Conservation (phyloP, 1,140 invertebrate genomes). For the Melitaea cinxia region DNA sequence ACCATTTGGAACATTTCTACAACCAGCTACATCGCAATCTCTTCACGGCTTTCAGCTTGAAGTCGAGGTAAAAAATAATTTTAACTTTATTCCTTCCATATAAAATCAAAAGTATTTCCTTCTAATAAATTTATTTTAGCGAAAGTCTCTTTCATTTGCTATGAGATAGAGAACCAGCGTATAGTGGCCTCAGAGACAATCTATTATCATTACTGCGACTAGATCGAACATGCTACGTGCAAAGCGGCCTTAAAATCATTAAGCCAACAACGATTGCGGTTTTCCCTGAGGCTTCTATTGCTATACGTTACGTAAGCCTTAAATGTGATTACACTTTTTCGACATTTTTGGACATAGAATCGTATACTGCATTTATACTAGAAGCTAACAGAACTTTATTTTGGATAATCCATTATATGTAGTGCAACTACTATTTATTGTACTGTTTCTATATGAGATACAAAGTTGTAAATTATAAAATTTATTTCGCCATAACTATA, state of each 20-base stretch:
- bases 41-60: conserved; percentile 94
- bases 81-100: background rate
- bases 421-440: background rate
- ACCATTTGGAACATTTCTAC: conserved; percentile 92
- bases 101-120: background rate
- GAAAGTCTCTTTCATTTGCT: conserved; percentile 18
- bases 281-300: conserved; percentile 29
- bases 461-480: no score
- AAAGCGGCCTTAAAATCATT: conserved; percentile 32
- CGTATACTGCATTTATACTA: background rate
- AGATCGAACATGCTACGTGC: conserved; percentile 33
- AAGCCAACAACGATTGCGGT: conserved; percentile 31
- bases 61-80: conserved; percentile 85
- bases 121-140: background rate
- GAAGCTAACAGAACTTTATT: background rate
- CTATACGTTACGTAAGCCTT: conserved; percentile 22
- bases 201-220: conserved; percentile 43
- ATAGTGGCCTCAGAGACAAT: conserved; percentile 35
- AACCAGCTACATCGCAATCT: conserved; percentile 88
- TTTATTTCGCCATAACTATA: no score
- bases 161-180: conserved; percentile 25
- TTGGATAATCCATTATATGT: background rate
- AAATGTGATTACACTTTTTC: conserved; percentile 23
- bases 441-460: no score
- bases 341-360: background rate